Evolutionary conservation across 1,140 invertebrate species (phyloP), one percentile per base, ranked within the genome.

Genomic region (Bombus pascuorum): DNA sequence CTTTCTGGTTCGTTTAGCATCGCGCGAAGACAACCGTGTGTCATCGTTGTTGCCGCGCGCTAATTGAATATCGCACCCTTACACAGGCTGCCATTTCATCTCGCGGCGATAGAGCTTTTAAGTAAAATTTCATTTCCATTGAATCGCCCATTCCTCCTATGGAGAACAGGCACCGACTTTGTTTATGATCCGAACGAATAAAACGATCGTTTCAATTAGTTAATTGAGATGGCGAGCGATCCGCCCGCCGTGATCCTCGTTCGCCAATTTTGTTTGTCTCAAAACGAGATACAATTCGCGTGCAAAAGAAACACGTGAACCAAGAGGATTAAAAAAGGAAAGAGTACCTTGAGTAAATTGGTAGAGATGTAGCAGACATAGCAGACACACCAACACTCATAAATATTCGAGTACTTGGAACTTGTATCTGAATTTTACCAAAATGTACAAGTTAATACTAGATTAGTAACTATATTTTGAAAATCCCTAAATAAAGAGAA

Each of bases 61-160:
- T 85, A 85, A 85, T 85, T 85, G 83, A 85, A 85, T 80, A 80
- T 85, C 77, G 66, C 83, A 85, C 83, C 83, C 83, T 85, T 85
- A 44, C 57, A 68, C 73, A 18, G 28, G 32, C 15, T 59, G 53
- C 32, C n/a, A 47, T 77, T 83, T 47, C 76, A 65, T 73, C 34
- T 72, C 53, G 68, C 66, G 22, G 66, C 66, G 37, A 68, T 76
- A 37, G 44, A 53, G 68, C 83, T 80, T 85, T 80, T 85, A 80
- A 85, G 75, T 80, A 72, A 85, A 85, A 80, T 80, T 80, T 72
- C 76, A 80, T 85, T 44, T 72, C 76, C 53, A 59, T 62, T 34
- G 42, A n/a, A 59, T 32, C 3, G 32, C 32, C 10, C 18, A 34
- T 76, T 37, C 47, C 6, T 34, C 42, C 71, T n/a, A 66, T 34